These are phyloP conservation scores for Platynereis dumerilii DNA, from an alignment of 2,888 invertebrate species.

Conservation along the genomic window DNA sequence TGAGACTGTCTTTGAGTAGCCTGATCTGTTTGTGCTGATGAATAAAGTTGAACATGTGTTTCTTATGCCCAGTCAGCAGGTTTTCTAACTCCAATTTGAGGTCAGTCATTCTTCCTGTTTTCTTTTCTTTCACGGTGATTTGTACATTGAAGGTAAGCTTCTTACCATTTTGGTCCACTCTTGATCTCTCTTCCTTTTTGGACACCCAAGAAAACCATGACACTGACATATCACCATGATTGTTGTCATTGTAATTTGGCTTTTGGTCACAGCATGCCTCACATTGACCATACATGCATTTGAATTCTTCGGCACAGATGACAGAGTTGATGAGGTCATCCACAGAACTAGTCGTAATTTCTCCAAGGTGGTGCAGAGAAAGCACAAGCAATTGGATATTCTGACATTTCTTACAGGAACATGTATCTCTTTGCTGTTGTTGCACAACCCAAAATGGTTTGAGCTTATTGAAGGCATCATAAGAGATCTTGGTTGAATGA, in stretches of 20 bases:
- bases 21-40: slow-evolving; percentile 47
- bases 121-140: slow-evolving; percentile 18
- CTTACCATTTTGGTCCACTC: slow-evolving; percentile 15
- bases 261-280: no score
- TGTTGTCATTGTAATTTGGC: no score
- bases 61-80: slow-evolving; percentile 9
- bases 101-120: slow-evolving; percentile 3
- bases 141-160: slow-evolving; percentile 15
- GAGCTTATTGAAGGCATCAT: slow-evolving; percentile 26
- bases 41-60: slow-evolving; percentile 5
- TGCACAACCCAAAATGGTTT: slow-evolving; percentile 35
- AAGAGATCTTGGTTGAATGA: slow-evolving; percentile 9
- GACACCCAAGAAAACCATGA: no score
- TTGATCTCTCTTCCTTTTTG: no score
- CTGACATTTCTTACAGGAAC: slow-evolving; percentile 31
- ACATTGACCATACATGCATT: slow-evolving; percentile 30
- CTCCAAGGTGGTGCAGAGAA: slow-evolving; percentile 9
- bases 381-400: slow-evolving; percentile 29
- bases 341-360: slow-evolving; percentile 6
- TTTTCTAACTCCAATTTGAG: slow-evolving; percentile 5
- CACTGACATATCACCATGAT: no score
- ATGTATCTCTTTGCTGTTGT: slow-evolving; percentile 34
- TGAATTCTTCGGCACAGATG: not conserved
- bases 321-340: no score
- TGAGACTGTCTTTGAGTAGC: slow-evolving; percentile 26